Evolutionary conservation across 2,797 vertebrate genomes (phyloP), one percentile per base, ranked within the genome.

Genomic region (Dallia pectoralis): DNA sequence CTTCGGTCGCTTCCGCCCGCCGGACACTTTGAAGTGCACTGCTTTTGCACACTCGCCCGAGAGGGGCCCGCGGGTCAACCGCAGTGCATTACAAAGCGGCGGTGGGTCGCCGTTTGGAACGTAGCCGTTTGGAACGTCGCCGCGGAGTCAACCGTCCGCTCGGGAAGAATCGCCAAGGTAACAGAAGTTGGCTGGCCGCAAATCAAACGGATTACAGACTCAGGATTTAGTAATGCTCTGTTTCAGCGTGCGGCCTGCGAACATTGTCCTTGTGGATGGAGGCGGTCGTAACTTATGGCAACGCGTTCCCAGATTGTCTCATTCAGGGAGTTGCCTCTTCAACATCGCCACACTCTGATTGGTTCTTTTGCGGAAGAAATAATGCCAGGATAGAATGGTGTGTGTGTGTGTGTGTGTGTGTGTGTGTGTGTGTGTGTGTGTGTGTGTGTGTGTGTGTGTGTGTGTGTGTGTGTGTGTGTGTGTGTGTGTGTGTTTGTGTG

Each of bases 391-490:
- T 22, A 22, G 49, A n/a, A 7, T 18, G 51, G 49, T 18, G 49
- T n/a, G 22, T 48, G 72, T 75, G 47, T 69, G 79, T 73, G 70
- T 2, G 15, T 4, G 69, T 74, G 73, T 32, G 49, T n/a, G 22
- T 48, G 72, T 75, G 47, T 69, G 79, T 73, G 70, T 2, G 15
- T 4, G 69, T 74, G 73, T 32, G 49, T 18, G 49, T n/a, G 22
- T 48, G 72, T 75, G 47, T 69, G 79, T 73, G 70, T 2, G 15
- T 4, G 69, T 74, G 73, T 32, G 49, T 18, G 49, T n/a, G 22
- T 48, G 72, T 75, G 47, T 69, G 79, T 73, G 70, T 2, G 15
- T 4, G 69, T 74, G 73, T 32, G 49, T 18, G 49, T n/a, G 22
- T 48, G 72, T 75, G 47, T 69, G 79, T 73, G 70, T 2, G 15